phyloP scores from a whole-genome alignment of 2,797 vertebrate genomes.

The Esox lucius region DNA sequence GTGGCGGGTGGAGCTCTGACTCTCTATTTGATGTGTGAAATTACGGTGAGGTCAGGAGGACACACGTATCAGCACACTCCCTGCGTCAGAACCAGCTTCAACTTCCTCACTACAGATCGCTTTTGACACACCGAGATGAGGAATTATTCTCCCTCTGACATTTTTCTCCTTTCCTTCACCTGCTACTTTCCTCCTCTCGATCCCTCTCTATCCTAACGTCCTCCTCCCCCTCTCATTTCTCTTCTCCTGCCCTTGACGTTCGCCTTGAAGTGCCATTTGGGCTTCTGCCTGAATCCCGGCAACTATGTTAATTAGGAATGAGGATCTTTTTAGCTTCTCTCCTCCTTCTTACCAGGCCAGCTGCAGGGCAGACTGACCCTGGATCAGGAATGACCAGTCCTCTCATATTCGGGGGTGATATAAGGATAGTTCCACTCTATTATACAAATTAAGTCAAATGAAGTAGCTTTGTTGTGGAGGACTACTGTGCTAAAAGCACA shows the following conservation, averaged over 20 bases:
- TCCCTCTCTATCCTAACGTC: conserved; percentile 26
- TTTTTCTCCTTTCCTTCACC: conserved; percentile 1
- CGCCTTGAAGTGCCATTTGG: conserved; percentile 47
- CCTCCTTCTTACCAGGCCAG: conserved; percentile 26
- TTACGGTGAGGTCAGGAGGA: conserved; percentile 62
- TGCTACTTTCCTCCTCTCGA: not conserved
- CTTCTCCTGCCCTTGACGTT: conserved; percentile 45
- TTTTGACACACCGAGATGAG: conserved; percentile 69
- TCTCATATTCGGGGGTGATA: conserved; percentile 3
- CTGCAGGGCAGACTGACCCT: conserved; percentile 31
- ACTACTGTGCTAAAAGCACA: conserved; percentile 23
- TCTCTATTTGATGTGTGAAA: conserved; percentile 76
- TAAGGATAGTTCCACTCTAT: conserved; percentile 17
- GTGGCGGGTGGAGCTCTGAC: conserved; percentile 58
- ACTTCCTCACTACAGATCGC: conserved; percentile 58
- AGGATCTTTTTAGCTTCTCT: conserved; percentile 48
- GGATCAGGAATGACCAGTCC: conserved; percentile 7
- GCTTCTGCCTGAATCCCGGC: conserved; percentile 27
- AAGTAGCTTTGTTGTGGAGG: conserved; percentile 32
- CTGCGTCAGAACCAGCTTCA: conserved; percentile 57
- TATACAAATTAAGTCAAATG: conserved; percentile 18
- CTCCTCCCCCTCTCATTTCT: conserved; percentile 17
- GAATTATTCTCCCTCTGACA: conserved; percentile 54
- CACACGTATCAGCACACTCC: conserved; percentile 58
- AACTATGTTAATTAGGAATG: conserved; percentile 60